Conservation (phyloP, 2,113 vertebrate genomes). For the Apteryx mantelli region DNA sequence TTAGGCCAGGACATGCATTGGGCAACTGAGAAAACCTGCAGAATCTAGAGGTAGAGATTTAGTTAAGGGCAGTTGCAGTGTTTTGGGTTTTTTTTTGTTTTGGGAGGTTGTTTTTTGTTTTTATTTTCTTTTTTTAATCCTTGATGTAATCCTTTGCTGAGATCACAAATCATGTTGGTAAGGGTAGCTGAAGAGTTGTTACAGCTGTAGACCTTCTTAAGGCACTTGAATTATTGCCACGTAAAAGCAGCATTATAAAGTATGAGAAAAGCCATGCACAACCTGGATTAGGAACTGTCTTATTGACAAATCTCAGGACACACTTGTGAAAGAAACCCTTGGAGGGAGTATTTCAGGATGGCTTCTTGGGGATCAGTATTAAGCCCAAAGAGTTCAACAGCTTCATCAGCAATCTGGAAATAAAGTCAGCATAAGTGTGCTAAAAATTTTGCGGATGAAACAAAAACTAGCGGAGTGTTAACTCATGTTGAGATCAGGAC, state of each 20-base stretch:
- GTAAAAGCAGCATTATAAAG: neutral
- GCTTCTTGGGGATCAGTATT: neutral
- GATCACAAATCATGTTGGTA: neutral
- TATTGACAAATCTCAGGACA: neutral
- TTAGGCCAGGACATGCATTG: neutral
- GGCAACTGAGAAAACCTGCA: neutral
- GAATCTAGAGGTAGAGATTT: neutral
- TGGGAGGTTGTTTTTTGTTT: neutral
- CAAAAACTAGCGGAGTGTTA: neutral
- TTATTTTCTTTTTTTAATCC: neutral
- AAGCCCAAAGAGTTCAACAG: neutral
- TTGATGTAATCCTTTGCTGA: neutral
- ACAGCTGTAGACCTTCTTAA: neutral
- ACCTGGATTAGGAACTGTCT: neutral
- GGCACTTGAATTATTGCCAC: neutral
- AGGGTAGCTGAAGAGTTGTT: neutral
- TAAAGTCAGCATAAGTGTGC: neutral
- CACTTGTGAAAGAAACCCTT: neutral
- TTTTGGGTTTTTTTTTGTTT: neutral
- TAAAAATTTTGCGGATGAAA: conserved; percentile 3
- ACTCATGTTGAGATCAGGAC: neutral
- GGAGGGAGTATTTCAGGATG: neutral
- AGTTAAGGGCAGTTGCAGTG: neutral
- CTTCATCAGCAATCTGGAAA: neutral
- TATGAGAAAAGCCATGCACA: neutral